Evolutionary conservation across 2,797 vertebrate genomes (phyloP).

Genomic region (Typhlichthys subterraneus): DNA sequence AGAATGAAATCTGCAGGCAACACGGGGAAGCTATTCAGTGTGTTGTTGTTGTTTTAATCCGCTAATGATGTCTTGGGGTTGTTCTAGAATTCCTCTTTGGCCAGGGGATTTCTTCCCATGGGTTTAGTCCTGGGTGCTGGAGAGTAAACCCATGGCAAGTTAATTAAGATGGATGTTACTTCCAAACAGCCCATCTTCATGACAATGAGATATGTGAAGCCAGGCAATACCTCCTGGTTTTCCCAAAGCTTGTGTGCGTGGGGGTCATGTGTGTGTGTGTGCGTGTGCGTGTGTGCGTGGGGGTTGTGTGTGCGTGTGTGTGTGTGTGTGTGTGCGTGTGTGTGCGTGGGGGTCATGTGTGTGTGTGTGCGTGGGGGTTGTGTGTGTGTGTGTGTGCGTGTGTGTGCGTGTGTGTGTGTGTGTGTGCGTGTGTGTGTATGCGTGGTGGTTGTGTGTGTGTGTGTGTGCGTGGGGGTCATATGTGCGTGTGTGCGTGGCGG

Average conservation of each 20-base stretch:
- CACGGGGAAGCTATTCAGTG: slow-evolving; percentile 53
- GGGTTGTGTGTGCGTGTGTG: no score
- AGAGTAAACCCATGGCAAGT: slow-evolving; percentile 68
- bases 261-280: not conserved
- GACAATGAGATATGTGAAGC: slow-evolving; percentile 66
- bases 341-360: no score
- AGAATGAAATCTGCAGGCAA: slow-evolving; percentile 70
- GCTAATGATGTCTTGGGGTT: slow-evolving; percentile 63
- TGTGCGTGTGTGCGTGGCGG: no score
- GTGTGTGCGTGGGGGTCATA: no score
- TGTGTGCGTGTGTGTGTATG: not conserved
- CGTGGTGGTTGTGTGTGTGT: no score
- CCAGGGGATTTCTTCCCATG: slow-evolving; percentile 69
- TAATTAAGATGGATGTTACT: slow-evolving; percentile 76
- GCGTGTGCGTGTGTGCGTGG: no score
- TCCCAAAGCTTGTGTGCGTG: no score
- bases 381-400: slow-evolving; percentile 5
- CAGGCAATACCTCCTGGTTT: slow-evolving; percentile 37
- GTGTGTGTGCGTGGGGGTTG: no score
- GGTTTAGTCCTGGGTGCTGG: slow-evolving; percentile 52
- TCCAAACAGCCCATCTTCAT: slow-evolving; percentile 66
- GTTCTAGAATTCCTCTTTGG: slow-evolving; percentile 43
- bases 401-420: not conserved
- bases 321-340: no score
- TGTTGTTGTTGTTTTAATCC: slow-evolving; percentile 43